phyloP scores from a whole-genome alignment of 2,888 invertebrate genomes.

The Seira ritae region DNA sequence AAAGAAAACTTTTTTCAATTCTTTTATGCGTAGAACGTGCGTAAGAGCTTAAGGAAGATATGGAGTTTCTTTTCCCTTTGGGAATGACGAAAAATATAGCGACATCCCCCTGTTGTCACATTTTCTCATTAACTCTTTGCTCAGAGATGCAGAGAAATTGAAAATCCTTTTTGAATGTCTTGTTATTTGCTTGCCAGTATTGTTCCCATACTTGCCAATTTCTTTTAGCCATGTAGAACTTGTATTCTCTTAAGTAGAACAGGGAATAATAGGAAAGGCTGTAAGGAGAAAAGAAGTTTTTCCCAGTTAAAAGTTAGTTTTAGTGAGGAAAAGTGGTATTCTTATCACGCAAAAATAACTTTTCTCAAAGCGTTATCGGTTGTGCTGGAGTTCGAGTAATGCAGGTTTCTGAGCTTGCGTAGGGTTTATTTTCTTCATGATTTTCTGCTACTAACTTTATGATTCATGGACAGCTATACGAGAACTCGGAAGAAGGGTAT shows the following conservation, averaged over 20 bases:
- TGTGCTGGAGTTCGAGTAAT: neutral
- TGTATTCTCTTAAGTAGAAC: neutral
- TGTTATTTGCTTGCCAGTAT: slow-evolving; percentile 17
- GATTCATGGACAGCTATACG: slow-evolving; percentile 25
- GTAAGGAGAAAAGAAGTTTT: neutral
- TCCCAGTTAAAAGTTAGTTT: neutral
- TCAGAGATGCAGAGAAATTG: neutral
- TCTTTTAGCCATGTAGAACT: neutral
- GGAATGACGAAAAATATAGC: neutral
- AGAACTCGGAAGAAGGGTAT: no score
- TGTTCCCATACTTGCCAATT: neutral
- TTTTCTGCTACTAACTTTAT: slow-evolving; percentile 18
- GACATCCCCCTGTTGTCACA: neutral
- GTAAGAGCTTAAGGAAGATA: neutral
- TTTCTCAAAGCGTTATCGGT: neutral
- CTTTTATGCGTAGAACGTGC: slow-evolving; percentile 8
- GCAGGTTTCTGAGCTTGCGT: neutral
- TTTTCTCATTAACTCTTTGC: neutral
- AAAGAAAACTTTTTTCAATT: neutral
- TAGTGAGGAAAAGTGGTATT: slow-evolving; percentile 2
- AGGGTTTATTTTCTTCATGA: slow-evolving; percentile 7
- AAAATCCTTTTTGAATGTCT: slow-evolving; percentile 15
- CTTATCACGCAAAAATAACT: neutral
- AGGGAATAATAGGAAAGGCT: slow-evolving; percentile 26
- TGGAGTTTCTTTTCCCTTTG: neutral